These are phyloP conservation scores for rabbit (Oryctolagus cuniculus) DNA, from an alignment of 2,113 vertebrate genomes.

Conservation along the genomic window DNA sequence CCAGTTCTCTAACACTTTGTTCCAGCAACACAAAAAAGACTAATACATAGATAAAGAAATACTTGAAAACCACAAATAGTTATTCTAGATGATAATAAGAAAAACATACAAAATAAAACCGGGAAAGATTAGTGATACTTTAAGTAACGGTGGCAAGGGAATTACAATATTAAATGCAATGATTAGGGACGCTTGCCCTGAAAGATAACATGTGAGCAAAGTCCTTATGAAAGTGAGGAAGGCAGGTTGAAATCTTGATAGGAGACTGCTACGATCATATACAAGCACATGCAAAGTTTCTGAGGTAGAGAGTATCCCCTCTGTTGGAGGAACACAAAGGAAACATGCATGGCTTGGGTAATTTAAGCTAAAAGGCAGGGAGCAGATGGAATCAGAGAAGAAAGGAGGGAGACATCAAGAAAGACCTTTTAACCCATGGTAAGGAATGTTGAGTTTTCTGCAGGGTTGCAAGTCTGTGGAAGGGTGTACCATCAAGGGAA, in stretches of 20 bases:
- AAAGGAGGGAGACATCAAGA: not conserved
- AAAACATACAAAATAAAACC: not conserved
- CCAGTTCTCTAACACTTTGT: not conserved
- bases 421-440: not conserved
- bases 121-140: not conserved
- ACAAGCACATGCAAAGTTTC: not conserved
- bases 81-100: not conserved
- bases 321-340: too few relatives aligned
- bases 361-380: not conserved
- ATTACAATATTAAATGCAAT: not conserved
- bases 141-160: not conserved
- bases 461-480: not conserved
- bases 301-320: not conserved
- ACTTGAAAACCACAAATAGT: not conserved
- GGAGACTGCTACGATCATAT: not conserved
- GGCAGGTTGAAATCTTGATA: not conserved
- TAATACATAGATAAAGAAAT: not conserved
- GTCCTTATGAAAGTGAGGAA: not conserved
- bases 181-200: not conserved
- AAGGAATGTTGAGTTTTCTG: not conserved
- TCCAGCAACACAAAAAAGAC: not conserved
- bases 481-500: not conserved
- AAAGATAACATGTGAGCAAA: not conserved
- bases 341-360: not conserved
- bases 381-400: not conserved